phyloP scores from a whole-genome alignment of 2,113 vertebrate genomes.

The Burhinus bistriatus region DNA sequence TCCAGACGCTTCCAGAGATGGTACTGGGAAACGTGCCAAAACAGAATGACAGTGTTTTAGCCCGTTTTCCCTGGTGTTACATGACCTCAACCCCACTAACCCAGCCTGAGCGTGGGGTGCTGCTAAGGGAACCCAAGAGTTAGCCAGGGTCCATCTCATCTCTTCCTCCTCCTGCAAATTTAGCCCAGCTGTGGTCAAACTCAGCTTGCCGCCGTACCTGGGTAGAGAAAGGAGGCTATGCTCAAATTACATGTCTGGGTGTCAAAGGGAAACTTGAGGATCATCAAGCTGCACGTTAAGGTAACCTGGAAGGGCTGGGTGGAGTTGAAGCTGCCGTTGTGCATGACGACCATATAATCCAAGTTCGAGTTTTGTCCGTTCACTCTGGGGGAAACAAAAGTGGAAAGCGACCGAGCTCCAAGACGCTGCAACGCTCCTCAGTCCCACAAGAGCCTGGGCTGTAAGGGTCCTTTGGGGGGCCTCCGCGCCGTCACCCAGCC shows the following conservation, averaged over 20 bases:
- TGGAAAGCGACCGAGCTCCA: rapidly evolving
- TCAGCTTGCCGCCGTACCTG: not conserved
- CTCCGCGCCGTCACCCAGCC: not conserved
- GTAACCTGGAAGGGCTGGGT: conserved; percentile 37
- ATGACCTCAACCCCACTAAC: not conserved
- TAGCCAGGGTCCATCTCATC: not conserved
- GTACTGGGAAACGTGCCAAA: not conserved
- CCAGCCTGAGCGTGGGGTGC: rapidly evolving
- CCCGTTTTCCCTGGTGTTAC: not conserved
- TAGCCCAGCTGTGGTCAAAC: not conserved
- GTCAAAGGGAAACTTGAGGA: conserved; percentile 69
- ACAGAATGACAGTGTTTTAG: not conserved
- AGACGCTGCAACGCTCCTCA: not conserved
- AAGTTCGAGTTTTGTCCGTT: not conserved
- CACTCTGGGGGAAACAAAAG: conserved; percentile 33
- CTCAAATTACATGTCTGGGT: conserved; percentile 45
- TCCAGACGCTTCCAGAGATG: not conserved
- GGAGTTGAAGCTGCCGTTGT: not conserved
- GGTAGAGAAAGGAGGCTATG: not conserved
- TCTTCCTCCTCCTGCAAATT: too few relatives aligned
- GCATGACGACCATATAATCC: not conserved
- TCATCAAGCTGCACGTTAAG: conserved; percentile 35
- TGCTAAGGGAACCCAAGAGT: not conserved
- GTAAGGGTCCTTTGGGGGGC: rapidly evolving
- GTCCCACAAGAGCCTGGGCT: not conserved